phyloP scores from a whole-genome alignment of 2,113 vertebrate species.

The Tichodroma muraria region DNA sequence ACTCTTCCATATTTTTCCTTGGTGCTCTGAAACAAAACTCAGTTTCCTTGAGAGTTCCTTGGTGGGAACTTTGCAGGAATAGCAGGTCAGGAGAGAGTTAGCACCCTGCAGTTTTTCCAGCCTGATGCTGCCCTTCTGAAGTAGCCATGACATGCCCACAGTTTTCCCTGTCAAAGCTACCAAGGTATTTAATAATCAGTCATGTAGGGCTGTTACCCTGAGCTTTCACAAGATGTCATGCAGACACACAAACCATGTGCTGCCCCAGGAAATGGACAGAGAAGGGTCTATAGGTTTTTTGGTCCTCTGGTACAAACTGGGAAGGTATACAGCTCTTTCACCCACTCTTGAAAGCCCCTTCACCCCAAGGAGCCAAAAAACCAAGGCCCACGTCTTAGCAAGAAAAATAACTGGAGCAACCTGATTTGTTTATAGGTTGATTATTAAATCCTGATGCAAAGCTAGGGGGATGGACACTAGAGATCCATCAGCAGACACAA shows the following conservation, averaged over 20 bases:
- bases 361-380: background rate
- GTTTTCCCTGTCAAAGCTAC: background rate
- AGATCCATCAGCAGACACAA: background rate
- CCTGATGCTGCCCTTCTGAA: background rate
- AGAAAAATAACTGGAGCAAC: background rate
- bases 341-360: background rate
- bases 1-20: background rate
- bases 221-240: background rate
- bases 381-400: background rate
- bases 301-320: background rate
- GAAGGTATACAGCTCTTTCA: background rate
- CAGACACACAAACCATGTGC: background rate
- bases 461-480: background rate
- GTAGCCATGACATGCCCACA: background rate
- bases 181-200: background rate
- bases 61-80: background rate
- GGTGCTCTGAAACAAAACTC: background rate
- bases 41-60: background rate
- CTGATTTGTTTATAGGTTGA: background rate
- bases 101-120: background rate
- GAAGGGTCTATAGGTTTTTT: background rate
- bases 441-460: background rate
- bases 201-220: background rate
- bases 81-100: background rate
- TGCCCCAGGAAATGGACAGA: background rate